Percentiles rank a stretch among this genome's conserved stretches.
Evolutionary conservation across 2,113 vertebrate genomes (phyloP).

Genomic region (Hypanus sabinus): DNA sequence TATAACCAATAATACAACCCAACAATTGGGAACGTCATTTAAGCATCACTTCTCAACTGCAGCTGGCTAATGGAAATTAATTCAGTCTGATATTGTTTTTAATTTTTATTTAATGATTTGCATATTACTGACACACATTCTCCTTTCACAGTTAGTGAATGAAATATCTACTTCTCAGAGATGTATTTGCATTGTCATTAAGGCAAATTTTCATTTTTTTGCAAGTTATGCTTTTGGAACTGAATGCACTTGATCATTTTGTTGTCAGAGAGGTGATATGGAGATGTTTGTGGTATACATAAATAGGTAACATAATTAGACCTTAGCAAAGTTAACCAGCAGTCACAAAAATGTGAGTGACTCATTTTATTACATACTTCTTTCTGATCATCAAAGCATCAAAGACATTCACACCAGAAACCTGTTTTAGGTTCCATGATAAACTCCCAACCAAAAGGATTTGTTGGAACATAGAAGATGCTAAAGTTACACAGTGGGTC

Average conservation of each 20-base stretch:
- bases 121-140: not conserved
- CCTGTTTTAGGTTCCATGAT: not conserved
- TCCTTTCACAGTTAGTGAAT: not conserved
- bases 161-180: not conserved
- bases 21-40: not conserved
- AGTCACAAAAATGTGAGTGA: not conserved
- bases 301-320: not conserved
- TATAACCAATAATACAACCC: not conserved
- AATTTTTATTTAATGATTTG: not conserved
- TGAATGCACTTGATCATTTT: not conserved
- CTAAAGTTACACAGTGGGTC: too few relatives aligned
- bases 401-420: not conserved
- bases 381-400: not conserved
- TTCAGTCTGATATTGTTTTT: not conserved
- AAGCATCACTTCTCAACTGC: not conserved
- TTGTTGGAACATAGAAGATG: too few relatives aligned
- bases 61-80: not conserved
- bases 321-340: not conserved
- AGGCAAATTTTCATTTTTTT: not conserved
- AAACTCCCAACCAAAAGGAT: not conserved
- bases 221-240: not conserved
- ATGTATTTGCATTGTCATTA: not conserved
- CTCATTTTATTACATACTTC: not conserved
- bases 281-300: not conserved
- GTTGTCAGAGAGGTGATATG: not conserved